Percentiles rank a stretch among this genome's conserved stretches.
Evolutionary conservation across 2,113 vertebrate genomes (phyloP).

Genomic region (Rhinichthys klamathensis): DNA sequence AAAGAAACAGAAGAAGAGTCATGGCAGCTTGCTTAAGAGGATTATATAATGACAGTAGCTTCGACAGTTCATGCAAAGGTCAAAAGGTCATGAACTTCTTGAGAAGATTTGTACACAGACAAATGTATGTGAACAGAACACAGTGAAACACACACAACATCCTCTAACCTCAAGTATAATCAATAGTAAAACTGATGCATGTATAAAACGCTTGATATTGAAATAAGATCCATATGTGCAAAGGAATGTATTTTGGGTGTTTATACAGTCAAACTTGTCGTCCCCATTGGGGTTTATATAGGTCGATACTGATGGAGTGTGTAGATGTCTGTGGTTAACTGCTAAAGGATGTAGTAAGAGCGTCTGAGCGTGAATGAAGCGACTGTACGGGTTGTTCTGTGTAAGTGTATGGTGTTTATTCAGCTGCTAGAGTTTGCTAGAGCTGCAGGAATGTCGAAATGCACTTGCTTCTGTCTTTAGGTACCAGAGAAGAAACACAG

Average conservation of each 20-base stretch:
- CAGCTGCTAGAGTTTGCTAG: conserved; percentile 82
- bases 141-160: neutral
- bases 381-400: conserved; percentile 72
- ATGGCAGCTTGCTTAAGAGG: conserved; percentile 6
- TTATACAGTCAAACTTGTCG: neutral
- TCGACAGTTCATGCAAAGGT: neutral
- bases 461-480: conserved; percentile 71
- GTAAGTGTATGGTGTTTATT: conserved; percentile 72
- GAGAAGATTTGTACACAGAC: neutral
- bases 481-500: conserved; percentile 72
- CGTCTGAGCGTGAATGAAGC: conserved; percentile 1
- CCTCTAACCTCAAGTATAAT: neutral
- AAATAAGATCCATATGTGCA: conserved; percentile 3
- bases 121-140: neutral
- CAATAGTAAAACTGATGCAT: neutral
- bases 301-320: conserved; percentile 22
- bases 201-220: neutral
- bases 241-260: neutral
- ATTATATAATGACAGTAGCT: neutral
- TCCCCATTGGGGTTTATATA: neutral
- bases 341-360: neutral
- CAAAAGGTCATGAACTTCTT: neutral
- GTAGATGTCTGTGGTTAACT: conserved; percentile 4
- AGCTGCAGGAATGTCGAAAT: conserved; percentile 66
- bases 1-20: neutral